phyloP scores from a whole-genome alignment of 2,113 vertebrate genomes.

The Corvus hawaiiensis region DNA sequence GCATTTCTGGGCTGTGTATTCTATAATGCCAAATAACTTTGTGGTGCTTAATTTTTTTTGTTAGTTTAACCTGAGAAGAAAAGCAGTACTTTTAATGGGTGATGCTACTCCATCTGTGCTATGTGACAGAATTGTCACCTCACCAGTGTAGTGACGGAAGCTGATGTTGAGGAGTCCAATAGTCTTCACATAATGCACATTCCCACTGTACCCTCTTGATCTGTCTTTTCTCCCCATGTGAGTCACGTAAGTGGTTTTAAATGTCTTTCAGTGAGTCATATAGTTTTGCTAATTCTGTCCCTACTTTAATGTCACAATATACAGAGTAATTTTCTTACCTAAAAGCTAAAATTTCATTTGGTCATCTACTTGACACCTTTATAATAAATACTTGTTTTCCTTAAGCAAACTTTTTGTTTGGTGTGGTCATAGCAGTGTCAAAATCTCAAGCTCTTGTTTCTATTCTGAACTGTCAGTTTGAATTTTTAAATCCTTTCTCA shows the following conservation, averaged over 20 bases:
- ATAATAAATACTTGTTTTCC: not conserved
- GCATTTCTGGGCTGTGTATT: not conserved
- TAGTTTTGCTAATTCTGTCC: not conserved
- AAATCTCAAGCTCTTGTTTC: not conserved
- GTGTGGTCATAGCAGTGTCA: not conserved
- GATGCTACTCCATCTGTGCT: not conserved
- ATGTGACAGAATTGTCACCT: not conserved
- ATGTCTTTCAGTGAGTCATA: conserved; percentile 11
- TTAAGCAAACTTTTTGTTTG: not conserved
- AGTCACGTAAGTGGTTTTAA: conserved; percentile 22
- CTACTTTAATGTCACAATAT: not conserved
- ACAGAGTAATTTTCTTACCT: not conserved
- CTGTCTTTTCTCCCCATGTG: not conserved
- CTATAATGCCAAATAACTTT: not conserved
- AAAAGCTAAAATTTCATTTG: not conserved
- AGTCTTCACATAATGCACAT: not conserved
- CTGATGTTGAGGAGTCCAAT: not conserved
- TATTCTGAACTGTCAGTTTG: not conserved
- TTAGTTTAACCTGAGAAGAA: not conserved
- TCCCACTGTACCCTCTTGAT: not conserved
- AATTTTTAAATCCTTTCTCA: conserved; percentile 22
- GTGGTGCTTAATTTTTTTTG: not conserved
- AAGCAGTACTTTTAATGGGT: not conserved
- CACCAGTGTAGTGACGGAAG: fast-evolving
- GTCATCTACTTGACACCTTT: not conserved